These are phyloP conservation scores for Galago senegalensis DNA, from an alignment of 2,797 vertebrate species.

Conservation along the genomic window DNA sequence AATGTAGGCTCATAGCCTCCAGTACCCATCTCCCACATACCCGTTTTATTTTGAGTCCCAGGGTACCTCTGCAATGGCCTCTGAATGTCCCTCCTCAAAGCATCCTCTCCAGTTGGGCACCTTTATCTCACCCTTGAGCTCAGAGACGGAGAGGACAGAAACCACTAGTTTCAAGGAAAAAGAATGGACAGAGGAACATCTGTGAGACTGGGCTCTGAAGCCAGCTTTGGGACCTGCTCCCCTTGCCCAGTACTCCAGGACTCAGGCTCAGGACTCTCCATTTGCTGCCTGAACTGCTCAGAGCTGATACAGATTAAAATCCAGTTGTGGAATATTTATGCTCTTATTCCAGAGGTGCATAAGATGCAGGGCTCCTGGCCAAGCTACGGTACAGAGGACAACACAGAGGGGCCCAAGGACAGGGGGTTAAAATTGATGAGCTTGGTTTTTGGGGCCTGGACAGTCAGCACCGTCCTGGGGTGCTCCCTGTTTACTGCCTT, in stretches of 20 bases:
- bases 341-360: not conserved
- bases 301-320: conserved; percentile 9
- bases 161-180: conserved; percentile 47
- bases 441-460: not conserved
- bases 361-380: not conserved
- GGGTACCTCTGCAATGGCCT: not conserved
- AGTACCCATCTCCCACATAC: not conserved
- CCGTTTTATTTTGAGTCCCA: not conserved
- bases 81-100: not conserved
- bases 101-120: not conserved
- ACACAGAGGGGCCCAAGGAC: not conserved
- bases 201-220: not conserved
- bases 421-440: conserved; percentile 30
- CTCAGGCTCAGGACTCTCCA: not conserved
- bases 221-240: not conserved
- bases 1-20: not conserved
- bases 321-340: not conserved
- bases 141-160: not conserved
- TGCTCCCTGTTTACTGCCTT: not conserved
- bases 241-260: not conserved
- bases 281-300: not conserved
- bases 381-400: not conserved
- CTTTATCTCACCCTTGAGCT: not conserved
- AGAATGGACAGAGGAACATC: not conserved
- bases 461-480: not conserved